phyloP scores from a whole-genome alignment of 2,797 vertebrate genomes.

The Anableps anableps region DNA sequence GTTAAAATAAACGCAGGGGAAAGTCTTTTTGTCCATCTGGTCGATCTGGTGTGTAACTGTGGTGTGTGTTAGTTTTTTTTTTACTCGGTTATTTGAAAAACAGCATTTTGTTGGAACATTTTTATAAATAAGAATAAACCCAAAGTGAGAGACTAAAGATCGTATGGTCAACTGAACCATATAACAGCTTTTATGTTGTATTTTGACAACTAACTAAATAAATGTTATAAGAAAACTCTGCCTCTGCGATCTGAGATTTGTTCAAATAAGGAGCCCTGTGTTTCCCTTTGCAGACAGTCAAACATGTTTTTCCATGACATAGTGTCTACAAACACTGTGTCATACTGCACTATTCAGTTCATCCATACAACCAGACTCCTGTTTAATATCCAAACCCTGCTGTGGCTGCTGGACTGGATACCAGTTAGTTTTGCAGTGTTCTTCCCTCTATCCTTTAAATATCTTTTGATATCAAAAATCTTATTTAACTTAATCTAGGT shows the following conservation, averaged over 20 bases:
- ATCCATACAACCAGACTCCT: conserved; percentile 27
- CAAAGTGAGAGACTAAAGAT: background rate
- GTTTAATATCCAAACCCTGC: conserved; percentile 42
- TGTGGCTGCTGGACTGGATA: background rate
- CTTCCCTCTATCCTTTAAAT: background rate
- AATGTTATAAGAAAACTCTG: background rate
- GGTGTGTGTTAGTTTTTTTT: background rate
- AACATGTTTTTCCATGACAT: background rate
- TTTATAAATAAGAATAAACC: background rate
- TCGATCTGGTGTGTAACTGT: background rate
- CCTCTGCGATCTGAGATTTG: background rate
- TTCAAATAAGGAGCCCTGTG: background rate
- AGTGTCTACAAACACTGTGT: background rate
- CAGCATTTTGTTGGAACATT: background rate
- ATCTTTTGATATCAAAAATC: background rate
- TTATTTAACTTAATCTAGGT: background rate
- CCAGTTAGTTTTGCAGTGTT: background rate
- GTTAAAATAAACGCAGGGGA: conserved; percentile 9
- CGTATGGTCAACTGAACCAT: background rate
- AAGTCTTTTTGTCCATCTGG: conserved; percentile 5
- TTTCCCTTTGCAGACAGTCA: conserved; percentile 14
- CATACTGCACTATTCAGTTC: conserved; percentile 12
- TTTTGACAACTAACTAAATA: background rate
- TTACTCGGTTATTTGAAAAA: background rate
- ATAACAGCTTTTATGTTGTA: background rate